Evolutionary conservation across 2,113 vertebrate species (phyloP), one percentile per base, ranked within the genome.

Genomic region (Acrocephalus arundinaceus): DNA sequence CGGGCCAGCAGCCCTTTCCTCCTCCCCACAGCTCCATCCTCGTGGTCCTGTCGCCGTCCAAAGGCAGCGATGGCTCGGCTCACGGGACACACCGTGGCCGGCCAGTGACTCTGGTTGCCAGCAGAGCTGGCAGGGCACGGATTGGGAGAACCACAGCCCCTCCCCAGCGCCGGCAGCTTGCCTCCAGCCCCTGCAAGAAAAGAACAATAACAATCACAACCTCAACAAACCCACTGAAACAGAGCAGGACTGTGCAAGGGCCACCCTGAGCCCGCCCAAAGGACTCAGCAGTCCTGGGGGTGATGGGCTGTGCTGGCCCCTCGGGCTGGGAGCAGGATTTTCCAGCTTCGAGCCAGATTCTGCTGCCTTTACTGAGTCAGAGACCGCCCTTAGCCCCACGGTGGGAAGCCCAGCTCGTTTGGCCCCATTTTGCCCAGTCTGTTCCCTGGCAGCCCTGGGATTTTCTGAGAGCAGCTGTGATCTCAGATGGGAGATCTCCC

Each of bases 351-450:
- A 89, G 41, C 77, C 49, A 7, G 20, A 13, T 59, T 52, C 58
- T 33, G 39, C 18, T 68, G 45, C 45, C 41, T 59, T 55, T 3
- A 18, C 65, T 10, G 55, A 61, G 27, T 18, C 25, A 6, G 33
- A 27, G 43, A 30, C n/a, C 0, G 10, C 20, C 51, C 23, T 37
- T 2, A 10, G 14, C 5, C 7, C 21, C 25, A 1, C 45, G 3
- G 1, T 5, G 46, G 78, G 31, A 58, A 72, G 15, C 63, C 12
- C 30, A 22, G 37, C 37, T 48, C 1, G 0, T 46, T 79, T 52
- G 3, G 0, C 18, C 59, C 41, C 6, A 0, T 63, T 71, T 61
- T 4, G 0, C 13, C 70, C 46, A 3, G 0, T 28, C 35, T 28
- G 18, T 39, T 55, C 41, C 33, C 33, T 7, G 2, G 54, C 54